Conservation (phyloP, 2,113 vertebrate genomes). For the Propithecus coquereli region DNA sequence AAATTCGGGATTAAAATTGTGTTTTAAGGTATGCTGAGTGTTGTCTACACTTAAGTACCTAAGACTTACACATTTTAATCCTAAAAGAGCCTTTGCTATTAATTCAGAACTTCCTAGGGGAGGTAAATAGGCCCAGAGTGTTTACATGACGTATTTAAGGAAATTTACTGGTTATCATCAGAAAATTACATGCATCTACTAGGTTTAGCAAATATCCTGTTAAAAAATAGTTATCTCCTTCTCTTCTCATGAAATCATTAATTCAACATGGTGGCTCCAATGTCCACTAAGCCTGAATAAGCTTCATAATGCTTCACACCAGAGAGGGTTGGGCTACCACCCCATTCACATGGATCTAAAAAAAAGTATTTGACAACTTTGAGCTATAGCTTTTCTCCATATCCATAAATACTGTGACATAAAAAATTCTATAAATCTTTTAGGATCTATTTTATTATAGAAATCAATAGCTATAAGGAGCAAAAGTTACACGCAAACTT, state of each 20-base stretch:
- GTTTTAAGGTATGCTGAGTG: background rate
- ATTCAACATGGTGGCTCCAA: background rate
- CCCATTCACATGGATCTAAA: fast-evolving
- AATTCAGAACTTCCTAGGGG: background rate
- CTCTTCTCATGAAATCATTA: background rate
- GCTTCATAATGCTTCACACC: background rate
- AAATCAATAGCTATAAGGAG: background rate
- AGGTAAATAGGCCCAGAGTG: background rate
- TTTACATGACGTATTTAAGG: background rate
- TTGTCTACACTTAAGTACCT: background rate
- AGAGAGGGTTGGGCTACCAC: background rate
- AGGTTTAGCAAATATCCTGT: background rate
- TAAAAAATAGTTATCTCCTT: background rate
- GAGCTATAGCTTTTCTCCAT: background rate
- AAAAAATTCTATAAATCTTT: background rate
- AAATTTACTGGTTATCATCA: background rate
- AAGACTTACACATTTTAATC: background rate
- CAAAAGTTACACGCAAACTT: background rate
- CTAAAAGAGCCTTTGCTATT: background rate
- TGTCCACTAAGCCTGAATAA: background rate
- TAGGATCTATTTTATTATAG: background rate
- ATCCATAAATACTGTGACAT: background rate
- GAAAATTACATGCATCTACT: background rate
- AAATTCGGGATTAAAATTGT: background rate
- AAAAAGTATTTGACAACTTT: background rate